Evolutionary conservation across 2,797 vertebrate genomes (phyloP).

Genomic region (Chanos chanos): DNA sequence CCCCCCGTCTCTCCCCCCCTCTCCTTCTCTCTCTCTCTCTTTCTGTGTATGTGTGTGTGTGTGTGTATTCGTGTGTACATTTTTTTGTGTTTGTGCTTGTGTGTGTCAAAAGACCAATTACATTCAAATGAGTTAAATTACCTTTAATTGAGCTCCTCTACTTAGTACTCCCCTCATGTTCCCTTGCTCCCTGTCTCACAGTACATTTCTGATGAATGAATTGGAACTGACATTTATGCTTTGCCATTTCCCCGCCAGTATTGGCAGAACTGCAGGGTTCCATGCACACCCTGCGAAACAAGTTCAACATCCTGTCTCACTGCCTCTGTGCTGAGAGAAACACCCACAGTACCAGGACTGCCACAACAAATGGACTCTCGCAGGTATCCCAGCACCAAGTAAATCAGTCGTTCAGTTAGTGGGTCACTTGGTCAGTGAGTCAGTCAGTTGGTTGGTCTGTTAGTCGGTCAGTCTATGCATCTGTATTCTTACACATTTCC

Average conservation of each 20-base stretch:
- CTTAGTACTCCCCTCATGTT: neutral
- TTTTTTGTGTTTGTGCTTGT: neutral
- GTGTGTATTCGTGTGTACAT: neutral
- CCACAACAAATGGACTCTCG: conserved; percentile 86
- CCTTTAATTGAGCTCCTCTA: neutral
- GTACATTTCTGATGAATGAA: conserved; percentile 16
- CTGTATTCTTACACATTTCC: no score
- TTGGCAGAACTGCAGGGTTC: conserved; percentile 85
- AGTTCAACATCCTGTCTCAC: conserved; percentile 78
- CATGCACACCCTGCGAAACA: conserved; percentile 88
- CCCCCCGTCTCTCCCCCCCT: no score
- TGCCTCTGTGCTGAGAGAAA: conserved; percentile 81
- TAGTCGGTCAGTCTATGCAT: no score
- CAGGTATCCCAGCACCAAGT: conserved; percentile 74
- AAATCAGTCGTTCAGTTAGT: neutral
- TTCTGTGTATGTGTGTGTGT: neutral
- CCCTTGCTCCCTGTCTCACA: no score
- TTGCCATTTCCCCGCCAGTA: conserved; percentile 65
- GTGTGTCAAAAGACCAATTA: neutral
- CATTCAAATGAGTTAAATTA: neutral
- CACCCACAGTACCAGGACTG: conserved; percentile 72
- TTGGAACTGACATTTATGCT: neutral
- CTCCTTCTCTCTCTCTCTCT: no score
- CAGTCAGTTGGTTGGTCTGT: no score
- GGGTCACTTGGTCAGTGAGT: no score